phyloP scores from a whole-genome alignment of 2,113 vertebrate genomes.

The Albula goreensis region DNA sequence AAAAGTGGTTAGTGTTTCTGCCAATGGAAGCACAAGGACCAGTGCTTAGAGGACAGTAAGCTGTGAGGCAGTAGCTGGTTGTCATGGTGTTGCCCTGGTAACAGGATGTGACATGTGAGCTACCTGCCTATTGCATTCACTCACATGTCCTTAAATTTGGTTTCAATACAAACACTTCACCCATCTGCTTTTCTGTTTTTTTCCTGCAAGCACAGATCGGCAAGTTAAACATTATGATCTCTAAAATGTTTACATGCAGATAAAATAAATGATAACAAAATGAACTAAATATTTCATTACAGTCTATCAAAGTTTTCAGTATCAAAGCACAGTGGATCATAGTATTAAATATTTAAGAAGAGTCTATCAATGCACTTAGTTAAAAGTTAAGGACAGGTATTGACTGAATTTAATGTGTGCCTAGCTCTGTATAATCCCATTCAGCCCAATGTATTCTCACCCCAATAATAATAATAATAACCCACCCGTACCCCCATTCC shows the following conservation, averaged over 20 bases:
- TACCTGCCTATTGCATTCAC: no score
- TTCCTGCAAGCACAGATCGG: background rate
- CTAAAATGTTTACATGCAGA: background rate
- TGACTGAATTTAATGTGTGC: background rate
- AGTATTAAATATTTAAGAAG: no score
- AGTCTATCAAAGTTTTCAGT: no score
- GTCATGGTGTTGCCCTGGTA: background rate
- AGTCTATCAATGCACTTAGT: no score
- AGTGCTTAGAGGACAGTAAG: background rate
- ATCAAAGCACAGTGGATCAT: no score
- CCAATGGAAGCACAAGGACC: no score
- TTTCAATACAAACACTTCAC: background rate
- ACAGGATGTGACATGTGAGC: background rate
- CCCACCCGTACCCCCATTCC: background rate
- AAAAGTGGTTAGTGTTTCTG: no score
- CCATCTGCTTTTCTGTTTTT: background rate
- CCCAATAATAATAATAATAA: background rate
- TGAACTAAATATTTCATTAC: no score
- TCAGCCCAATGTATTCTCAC: background rate
- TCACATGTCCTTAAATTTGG: background rate
- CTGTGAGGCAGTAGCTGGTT: background rate
- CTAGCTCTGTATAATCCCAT: background rate
- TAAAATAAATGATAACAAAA: background rate
- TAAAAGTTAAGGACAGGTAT: background rate
- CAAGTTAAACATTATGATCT: background rate